These are phyloP conservation scores for Phoxinus phoxinus DNA, from an alignment of 2,113 vertebrate genomes.

Conservation along the genomic window DNA sequence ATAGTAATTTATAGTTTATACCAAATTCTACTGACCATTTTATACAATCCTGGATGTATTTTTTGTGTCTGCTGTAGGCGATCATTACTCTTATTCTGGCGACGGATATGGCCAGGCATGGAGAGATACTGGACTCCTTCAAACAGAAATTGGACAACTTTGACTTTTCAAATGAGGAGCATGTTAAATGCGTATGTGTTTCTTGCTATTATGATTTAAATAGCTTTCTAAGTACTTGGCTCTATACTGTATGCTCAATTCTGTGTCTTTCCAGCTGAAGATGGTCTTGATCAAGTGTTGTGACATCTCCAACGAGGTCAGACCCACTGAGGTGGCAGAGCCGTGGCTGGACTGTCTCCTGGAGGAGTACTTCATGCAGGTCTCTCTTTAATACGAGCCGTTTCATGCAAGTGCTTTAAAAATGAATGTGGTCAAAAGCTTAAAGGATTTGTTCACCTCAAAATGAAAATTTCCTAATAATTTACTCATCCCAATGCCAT, in stretches of 20 bases:
- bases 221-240: neutral
- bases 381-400: slow-evolving; percentile 57
- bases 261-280: slow-evolving; percentile 83
- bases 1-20: neutral
- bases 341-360: slow-evolving; percentile 97
- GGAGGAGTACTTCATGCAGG: slow-evolving; percentile 99
- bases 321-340: slow-evolving; percentile 91
- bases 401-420: slow-evolving; percentile 13
- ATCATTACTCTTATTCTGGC: slow-evolving; percentile 95
- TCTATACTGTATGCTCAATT: neutral
- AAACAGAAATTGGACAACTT: slow-evolving; percentile 92
- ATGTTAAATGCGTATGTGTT: slow-evolving; percentile 86
- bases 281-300: slow-evolving; percentile 98
- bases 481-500: too few relatives aligned
- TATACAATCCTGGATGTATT: neutral
- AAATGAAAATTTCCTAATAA: too few relatives aligned
- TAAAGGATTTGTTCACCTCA: neutral
- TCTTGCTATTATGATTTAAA: neutral
- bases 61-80: slow-evolving; percentile 74
- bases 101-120: slow-evolving; percentile 96
- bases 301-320: slow-evolving; percentile 97
- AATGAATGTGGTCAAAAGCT: neutral
- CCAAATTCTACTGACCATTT: neutral
- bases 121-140: slow-evolving; percentile 94
- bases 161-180: slow-evolving; percentile 92